Base-by-base conservation (phyloP, 2,888 invertebrate species). In the Tetragonula carbonaria region DNA sequence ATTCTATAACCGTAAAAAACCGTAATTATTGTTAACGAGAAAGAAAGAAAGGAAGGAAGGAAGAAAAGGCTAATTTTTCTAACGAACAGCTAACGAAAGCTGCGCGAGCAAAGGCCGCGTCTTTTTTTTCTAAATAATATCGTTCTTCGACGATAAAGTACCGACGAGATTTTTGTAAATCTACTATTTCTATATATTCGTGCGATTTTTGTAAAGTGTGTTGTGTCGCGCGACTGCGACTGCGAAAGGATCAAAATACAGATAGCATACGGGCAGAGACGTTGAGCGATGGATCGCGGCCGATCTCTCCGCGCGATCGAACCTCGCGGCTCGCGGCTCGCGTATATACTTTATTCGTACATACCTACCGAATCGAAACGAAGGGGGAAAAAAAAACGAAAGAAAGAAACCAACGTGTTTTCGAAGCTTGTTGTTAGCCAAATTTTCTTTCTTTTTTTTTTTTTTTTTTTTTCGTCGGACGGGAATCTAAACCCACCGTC, bases 31-130 rank as follows among this genome's bases (percentile, higher is more conserved):
- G 85, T 86, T 88, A 85, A 82, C 62, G 70, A 38, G 33, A 45
- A 45, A 5, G 18, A 14, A 76, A 67, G n/a, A 13, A 28, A 67
- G 59, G 80, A 78, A 83, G 65, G 67, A 70, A 16, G n/a, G 38
- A 16, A 62, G 23, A 16, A 91, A 88, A 85, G 87, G 90, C 86
- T 91, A 91, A 92, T 91, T 92, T 92, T 92, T 92, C 89, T 88
- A 89, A 87, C 51, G 74, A 65, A 50, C 33, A 38, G 33, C 33
- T 65, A 73, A 76, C 67, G 82, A 73, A 79, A 78, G 74, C 72
- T 71, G 59, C 79, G 72, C 80, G 79, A 71, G 33, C 45, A 74
- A 75, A 79, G 16, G 28, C 71, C 81, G 74, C 81, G 78, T 82
- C 67, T 21, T 33, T 21, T 21, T n/a, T 57, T n/a, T 11, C 57